Conservation (phyloP, 2,888 invertebrate species). For the Glyphotaelius pellucidus region DNA sequence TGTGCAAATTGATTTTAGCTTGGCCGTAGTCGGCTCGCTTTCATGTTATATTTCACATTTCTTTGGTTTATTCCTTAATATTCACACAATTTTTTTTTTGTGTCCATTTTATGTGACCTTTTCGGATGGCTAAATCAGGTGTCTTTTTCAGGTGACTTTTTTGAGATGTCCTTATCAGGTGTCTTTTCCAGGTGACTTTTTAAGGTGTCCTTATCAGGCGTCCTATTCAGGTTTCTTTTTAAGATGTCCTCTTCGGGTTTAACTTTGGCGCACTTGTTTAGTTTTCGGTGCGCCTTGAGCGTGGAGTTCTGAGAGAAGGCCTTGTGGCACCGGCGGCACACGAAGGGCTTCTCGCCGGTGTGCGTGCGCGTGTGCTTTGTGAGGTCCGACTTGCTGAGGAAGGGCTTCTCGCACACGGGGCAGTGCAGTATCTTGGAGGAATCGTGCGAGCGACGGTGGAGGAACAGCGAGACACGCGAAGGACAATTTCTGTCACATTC, state of each 20-base stretch:
- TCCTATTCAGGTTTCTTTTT: no score
- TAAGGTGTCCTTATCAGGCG: no score
- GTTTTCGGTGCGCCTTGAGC: slow-evolving; percentile 71
- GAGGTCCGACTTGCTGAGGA: slow-evolving; percentile 72
- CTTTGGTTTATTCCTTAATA: no score
- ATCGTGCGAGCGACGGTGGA: slow-evolving; percentile 71
- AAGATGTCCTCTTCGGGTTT: background rate
- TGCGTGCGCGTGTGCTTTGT: slow-evolving; percentile 73
- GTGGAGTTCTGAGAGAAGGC: slow-evolving; percentile 71
- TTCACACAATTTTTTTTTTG: no score
- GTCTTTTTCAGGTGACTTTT: no score
- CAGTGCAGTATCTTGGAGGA: slow-evolving; percentile 69
- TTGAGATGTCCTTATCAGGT: no score
- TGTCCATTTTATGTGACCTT: no score
- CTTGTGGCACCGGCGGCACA: slow-evolving; percentile 70
- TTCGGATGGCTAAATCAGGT: no score
- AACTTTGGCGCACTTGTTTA: slow-evolving; percentile 20
- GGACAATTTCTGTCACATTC: slow-evolving; percentile 71
- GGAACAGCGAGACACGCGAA: slow-evolving; percentile 71
- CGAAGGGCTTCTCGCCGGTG: slow-evolving; percentile 73
- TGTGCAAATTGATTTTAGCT: no score
- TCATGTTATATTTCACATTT: no score
- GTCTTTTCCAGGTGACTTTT: no score
- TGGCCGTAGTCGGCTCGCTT: no score
- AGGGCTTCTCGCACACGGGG: slow-evolving; percentile 71